These are phyloP conservation scores for Diadromus collaris DNA, from an alignment of 2,888 invertebrate species.

Conservation along the genomic window DNA sequence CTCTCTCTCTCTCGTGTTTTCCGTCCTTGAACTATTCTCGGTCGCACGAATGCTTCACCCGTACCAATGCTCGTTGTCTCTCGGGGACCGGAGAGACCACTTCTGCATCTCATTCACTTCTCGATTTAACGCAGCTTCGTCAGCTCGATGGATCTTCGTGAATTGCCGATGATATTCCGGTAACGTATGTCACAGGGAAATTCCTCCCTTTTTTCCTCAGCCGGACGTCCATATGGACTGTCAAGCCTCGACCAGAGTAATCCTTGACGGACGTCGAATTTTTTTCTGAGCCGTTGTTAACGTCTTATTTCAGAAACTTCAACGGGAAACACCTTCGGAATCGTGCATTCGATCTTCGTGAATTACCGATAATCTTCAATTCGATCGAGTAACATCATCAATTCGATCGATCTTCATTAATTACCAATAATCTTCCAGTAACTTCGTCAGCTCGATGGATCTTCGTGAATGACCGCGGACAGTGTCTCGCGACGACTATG, in stretches of 20 bases:
- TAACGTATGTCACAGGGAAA: neutral
- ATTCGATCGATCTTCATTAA: no score
- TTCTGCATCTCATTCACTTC: neutral
- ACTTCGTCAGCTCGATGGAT: neutral
- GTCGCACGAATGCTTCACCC: constrained; percentile 11
- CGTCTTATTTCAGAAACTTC: no score
- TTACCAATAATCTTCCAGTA: no score
- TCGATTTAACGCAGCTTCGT: neutral
- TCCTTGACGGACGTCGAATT: no score
- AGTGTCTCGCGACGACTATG: no score
- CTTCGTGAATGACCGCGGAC: neutral
- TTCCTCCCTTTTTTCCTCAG: neutral
- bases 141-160: neutral
- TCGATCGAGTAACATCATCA: no score
- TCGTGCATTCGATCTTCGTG: no score
- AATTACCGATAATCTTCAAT: no score
- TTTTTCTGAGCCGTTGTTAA: no score
- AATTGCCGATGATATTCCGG: neutral
- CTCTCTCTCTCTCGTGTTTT: constrained; percentile 1
- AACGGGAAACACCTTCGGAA: no score
- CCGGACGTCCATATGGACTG: neutral
- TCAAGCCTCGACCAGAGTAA: neutral
- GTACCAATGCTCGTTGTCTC: neutral
- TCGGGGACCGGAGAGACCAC: neutral
- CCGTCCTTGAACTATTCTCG: constrained; percentile 45